Evolutionary conservation across 2,888 invertebrate species (phyloP).

Genomic region (Standfussiana lucernea): DNA sequence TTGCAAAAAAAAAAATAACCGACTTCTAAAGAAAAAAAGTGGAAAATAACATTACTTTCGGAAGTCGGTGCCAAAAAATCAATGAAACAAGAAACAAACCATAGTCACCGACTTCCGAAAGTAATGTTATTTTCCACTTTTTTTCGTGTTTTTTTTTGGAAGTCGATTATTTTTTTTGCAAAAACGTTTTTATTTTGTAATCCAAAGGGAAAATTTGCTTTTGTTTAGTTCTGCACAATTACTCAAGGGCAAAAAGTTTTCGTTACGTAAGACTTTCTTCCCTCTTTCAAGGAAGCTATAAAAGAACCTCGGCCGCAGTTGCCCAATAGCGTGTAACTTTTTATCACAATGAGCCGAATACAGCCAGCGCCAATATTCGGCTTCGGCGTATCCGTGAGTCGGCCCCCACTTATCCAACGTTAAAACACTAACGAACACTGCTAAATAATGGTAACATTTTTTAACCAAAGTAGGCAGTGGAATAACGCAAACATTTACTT

Average conservation of each 20-base stretch:
- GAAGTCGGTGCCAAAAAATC: too few species aligned
- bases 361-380: slow-evolving; percentile 40
- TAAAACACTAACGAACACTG: slow-evolving; percentile 57
- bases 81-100: too few species aligned
- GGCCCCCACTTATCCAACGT: slow-evolving; percentile 34
- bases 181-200: slow-evolving; percentile 6
- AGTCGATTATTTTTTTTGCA: too few species aligned
- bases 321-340: slow-evolving; percentile 31
- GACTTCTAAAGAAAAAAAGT: too few species aligned
- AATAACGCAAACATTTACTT: slow-evolving; percentile 82
- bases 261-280: background rate
- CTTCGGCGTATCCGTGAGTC: slow-evolving; percentile 5
- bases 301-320: slow-evolving; percentile 5
- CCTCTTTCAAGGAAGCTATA: slow-evolving; percentile 15
- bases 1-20: too few species aligned
- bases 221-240: slow-evolving; percentile 1
- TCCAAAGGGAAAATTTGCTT: background rate
- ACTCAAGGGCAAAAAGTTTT: background rate
- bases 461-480: slow-evolving; percentile 67
- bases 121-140: too few species aligned
- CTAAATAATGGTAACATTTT: slow-evolving; percentile 69
- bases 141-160: too few species aligned
- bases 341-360: slow-evolving; percentile 30
- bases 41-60: too few species aligned
- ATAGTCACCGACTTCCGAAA: too few species aligned